Base-by-base conservation (phyloP, 2,113 vertebrate genomes). In the Brevimyrus niger region DNA sequence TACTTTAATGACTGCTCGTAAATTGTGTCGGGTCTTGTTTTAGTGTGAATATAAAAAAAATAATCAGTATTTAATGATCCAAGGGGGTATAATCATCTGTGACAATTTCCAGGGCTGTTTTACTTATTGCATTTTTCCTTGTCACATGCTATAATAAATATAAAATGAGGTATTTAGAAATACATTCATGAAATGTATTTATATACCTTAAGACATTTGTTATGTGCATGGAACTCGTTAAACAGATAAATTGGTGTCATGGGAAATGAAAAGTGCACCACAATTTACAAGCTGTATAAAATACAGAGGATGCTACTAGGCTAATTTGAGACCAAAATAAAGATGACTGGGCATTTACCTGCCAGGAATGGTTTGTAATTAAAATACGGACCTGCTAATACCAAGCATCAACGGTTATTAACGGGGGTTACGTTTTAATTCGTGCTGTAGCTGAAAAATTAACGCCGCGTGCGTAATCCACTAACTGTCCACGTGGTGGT, bases 151-250 rank as follows among this genome's bases (percentile, higher is more conserved):
- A 93, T 95, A 96, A 96, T 94, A 90, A 92, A 93, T 95, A 95
- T 95, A 94, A 65, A 65, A 38, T 38, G 5, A 15, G 35, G 15
- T 80, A 38, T 80, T 42, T 80, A 42, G 5, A 42, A 69, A 69
- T 31, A 13, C n/a, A 31, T 69, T 69, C 73, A 80, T 42, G 13
- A 95, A 95, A 92, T 95, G 94, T 93, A 95, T 94, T 94, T 95
- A 94, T 91, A 93, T 95, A 96, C 95, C 93, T 96, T 96, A 96
- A 96, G 96, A 96, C 38, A 23, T 84, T 84, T 84, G 38, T 44
- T 84, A 47, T 83, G 47, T 15, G 46, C 46, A 46, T 85, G 44
- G 7, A 85, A 48, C n/a, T 50, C 83, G 35, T 19, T 80, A 80
- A 80, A 19, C 31, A 19, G 73, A 42, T 80, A 80, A 80, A 80